Percentiles rank a stretch among this genome's conserved stretches.
Conservation (phyloP, 2,113 vertebrate genomes). For the Megaceryle maxima region DNA sequence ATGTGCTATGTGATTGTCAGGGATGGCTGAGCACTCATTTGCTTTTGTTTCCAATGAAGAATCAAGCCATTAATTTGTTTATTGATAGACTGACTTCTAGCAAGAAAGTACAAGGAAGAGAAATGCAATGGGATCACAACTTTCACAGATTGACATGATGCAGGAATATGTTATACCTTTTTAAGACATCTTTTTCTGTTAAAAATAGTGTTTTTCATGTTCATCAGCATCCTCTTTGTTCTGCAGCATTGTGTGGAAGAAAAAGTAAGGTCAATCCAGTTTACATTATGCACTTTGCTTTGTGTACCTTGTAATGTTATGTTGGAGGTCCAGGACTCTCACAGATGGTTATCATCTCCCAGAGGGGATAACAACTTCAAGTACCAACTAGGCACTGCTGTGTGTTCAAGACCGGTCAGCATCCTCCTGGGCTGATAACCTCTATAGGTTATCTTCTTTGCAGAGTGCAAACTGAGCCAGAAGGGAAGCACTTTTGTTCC, state of each 20-base stretch:
- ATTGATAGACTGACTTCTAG: not conserved
- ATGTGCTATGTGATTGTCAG: not conserved
- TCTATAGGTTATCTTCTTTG: not conserved
- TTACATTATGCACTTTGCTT: not conserved
- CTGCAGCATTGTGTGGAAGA: not conserved
- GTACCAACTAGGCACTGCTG: no score
- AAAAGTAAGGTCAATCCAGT: not conserved
- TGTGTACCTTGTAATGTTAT: not conserved
- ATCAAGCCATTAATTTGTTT: not conserved
- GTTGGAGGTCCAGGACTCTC: fast-evolving
- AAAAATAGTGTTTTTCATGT: not conserved
- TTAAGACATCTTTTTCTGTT: not conserved
- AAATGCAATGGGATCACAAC: not conserved
- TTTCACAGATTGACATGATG: not conserved
- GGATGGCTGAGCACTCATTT: not conserved
- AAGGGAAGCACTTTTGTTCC: not conserved
- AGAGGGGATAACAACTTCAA: not conserved
- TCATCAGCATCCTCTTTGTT: not conserved
- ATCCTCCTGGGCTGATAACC: not conserved
- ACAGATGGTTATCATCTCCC: not conserved
- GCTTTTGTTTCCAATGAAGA: not conserved
- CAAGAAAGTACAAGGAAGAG: not conserved
- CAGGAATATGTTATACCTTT: not conserved
- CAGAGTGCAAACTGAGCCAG: not conserved
- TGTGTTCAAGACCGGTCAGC: not conserved